phyloP scores from a whole-genome alignment of 2,113 vertebrate genomes.

The Pseudorectes ferrugineus region DNA sequence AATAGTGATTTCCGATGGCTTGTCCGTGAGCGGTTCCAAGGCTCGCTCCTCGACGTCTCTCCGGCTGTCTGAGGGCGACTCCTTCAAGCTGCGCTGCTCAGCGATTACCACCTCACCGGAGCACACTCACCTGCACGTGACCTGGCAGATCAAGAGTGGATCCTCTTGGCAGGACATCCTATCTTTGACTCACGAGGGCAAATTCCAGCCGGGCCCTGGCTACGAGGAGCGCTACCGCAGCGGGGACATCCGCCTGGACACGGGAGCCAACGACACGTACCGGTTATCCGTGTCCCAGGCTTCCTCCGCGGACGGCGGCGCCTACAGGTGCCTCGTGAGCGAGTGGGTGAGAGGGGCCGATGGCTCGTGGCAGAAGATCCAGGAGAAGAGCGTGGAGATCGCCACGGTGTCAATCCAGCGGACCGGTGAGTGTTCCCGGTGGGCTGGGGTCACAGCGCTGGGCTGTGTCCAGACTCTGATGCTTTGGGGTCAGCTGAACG shows the following conservation, averaged over 20 bases:
- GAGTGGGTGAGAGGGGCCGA: slow-evolving; percentile 85
- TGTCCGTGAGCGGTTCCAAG: slow-evolving; percentile 69
- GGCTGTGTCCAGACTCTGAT: neutral
- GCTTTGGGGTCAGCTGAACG: neutral
- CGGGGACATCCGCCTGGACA: slow-evolving; percentile 81
- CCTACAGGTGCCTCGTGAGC: slow-evolving; percentile 81
- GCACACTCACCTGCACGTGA: slow-evolving; percentile 85
- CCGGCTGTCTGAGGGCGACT: slow-evolving; percentile 79
- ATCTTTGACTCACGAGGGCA: slow-evolving; percentile 79
- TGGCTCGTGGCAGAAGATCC: slow-evolving; percentile 83
- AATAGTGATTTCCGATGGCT: slow-evolving; percentile 83
- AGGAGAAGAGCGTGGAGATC: slow-evolving; percentile 80
- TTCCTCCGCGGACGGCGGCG: slow-evolving; percentile 71
- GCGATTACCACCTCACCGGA: slow-evolving; percentile 67
- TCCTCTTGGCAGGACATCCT: slow-evolving; percentile 65
- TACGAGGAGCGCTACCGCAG: slow-evolving; percentile 77
- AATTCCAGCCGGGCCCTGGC: slow-evolving; percentile 64
- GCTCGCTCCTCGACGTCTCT: neutral
- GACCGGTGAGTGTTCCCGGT: slow-evolving; percentile 75
- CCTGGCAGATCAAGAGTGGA: slow-evolving; percentile 79
- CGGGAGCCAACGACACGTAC: slow-evolving; percentile 73
- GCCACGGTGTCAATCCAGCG: slow-evolving; percentile 76
- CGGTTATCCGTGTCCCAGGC: slow-evolving; percentile 76
- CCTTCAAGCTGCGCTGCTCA: slow-evolving; percentile 82
- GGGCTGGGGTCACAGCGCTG: neutral